Conservation (phyloP, 2,797 vertebrate species). For the Myripristis jacobus region DNA sequence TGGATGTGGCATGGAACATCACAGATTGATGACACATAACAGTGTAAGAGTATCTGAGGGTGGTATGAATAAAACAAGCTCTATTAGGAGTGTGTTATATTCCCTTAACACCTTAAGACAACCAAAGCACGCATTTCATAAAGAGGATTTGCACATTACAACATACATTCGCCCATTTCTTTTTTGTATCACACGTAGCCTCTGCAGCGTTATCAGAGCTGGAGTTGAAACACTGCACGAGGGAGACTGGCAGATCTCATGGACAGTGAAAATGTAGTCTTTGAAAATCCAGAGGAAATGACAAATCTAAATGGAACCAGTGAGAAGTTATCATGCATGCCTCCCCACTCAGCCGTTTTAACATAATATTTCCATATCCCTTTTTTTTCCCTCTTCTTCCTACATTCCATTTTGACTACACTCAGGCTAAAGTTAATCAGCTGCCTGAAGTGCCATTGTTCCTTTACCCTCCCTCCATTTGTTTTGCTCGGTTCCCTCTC, state of each 20-base stretch:
- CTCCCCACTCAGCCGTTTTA: conserved; percentile 7
- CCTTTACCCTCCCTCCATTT: conserved; percentile 40
- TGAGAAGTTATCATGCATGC: conserved; percentile 23
- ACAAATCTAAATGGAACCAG: conserved; percentile 21
- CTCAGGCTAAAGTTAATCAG: conserved; percentile 57
- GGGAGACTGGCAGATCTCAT: background rate
- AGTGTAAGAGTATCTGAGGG: no score
- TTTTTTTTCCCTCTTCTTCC: no score
- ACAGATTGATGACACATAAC: no score
- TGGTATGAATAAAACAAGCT: background rate
- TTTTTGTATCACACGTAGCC: no score
- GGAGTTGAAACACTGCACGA: background rate
- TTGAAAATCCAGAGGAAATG: background rate
- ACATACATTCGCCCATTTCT: no score
- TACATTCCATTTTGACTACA: conserved; percentile 27
- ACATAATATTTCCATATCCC: conserved; percentile 29
- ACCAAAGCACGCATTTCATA: background rate
- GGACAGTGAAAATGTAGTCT: background rate
- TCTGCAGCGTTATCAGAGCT: background rate
- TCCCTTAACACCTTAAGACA: background rate
- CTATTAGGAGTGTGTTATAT: background rate
- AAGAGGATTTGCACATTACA: no score
- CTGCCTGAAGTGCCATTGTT: conserved; percentile 41
- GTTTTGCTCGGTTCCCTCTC: conserved; percentile 37
- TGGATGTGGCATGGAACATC: no score